Conservation (phyloP, 2,888 invertebrate genomes). For the Onchidella celtica region DNA sequence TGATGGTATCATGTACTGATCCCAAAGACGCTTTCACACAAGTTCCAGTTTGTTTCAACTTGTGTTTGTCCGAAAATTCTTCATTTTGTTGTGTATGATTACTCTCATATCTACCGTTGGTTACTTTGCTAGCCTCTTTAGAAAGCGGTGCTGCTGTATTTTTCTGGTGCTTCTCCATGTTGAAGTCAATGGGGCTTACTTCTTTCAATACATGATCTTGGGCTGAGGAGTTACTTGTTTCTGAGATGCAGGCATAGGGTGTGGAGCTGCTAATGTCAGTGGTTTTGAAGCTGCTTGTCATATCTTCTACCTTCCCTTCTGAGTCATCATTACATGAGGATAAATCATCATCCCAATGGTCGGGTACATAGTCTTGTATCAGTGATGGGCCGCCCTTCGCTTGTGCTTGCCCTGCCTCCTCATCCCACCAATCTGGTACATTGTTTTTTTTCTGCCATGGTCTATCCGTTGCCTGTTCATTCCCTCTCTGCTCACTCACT, state of each 20-base stretch:
- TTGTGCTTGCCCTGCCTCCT: too few relatives aligned
- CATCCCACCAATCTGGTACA: too few relatives aligned
- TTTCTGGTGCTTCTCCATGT: background rate
- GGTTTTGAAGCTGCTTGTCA: background rate
- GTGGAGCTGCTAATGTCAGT: background rate
- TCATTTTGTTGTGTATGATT: background rate
- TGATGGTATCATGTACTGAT: too few relatives aligned
- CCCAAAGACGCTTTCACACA: background rate
- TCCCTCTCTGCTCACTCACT: too few relatives aligned
- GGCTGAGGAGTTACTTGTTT: background rate
- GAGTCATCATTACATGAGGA: background rate
- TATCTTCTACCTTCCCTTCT: background rate
- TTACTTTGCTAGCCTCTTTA: background rate
- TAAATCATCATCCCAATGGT: constrained; percentile 19
- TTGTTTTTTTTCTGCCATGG: too few relatives aligned
- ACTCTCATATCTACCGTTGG: background rate
- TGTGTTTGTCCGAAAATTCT: too few relatives aligned
- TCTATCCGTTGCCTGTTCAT: too few relatives aligned
- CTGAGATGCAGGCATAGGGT: background rate
- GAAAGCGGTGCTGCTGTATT: too few relatives aligned
- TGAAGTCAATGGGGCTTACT: too few relatives aligned
- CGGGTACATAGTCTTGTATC: constrained; percentile 9
- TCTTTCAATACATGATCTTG: too few relatives aligned
- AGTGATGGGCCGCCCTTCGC: too few relatives aligned
- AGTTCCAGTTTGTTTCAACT: too few relatives aligned